Base-by-base conservation (phyloP, 2,888 invertebrate species). In the Eupithecia vulgata region DNA sequence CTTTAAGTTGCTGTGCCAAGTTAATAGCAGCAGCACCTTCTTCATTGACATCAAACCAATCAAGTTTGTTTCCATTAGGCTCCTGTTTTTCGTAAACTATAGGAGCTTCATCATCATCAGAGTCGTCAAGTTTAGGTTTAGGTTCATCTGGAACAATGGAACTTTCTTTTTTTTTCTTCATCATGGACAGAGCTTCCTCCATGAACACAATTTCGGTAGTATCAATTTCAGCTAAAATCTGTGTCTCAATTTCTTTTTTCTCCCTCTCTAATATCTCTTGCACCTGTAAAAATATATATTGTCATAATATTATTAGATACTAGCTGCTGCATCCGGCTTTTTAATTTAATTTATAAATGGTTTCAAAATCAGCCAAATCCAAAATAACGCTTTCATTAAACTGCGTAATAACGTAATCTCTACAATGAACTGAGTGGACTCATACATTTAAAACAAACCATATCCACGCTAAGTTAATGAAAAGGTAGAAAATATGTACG, bases 181-280 rank as follows among this genome's bases (percentile, higher is more conserved):
- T 91, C 86, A 97, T 95, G 68, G 95, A 89, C 68, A 98, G 89
- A 17, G 99, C 99, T 90, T 98, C 96, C 86, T 98, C 96, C 79
- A 98, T 96, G 85, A 97, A 99, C 81, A 97, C 96, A 83, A 96
- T 95, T 92, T 99, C 99, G 1, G 98, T 97, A 82, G 96, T 96
- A 79, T 96, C 95, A 80, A 96, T 96, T 86, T 97, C 96, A 68
- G 96, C 96, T 80, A 96, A 82, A 70, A 96, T 91, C 85, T 96
- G 96, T 5, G 88, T 86, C 78, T 95, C 84, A 68, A 98, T 93
- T 86, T 97, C 97, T 5, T 83, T 85, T 71, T 95, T 95, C 90
- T 99, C 99, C 68, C 96, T 94, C 75, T 96, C 95, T 77, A 98
- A 95, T 73, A 98, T 97, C 68, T 95, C 91, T 83, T 95, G 91